phyloP scores from a whole-genome alignment of 2,113 vertebrate genomes.

The Calcarius ornatus region DNA sequence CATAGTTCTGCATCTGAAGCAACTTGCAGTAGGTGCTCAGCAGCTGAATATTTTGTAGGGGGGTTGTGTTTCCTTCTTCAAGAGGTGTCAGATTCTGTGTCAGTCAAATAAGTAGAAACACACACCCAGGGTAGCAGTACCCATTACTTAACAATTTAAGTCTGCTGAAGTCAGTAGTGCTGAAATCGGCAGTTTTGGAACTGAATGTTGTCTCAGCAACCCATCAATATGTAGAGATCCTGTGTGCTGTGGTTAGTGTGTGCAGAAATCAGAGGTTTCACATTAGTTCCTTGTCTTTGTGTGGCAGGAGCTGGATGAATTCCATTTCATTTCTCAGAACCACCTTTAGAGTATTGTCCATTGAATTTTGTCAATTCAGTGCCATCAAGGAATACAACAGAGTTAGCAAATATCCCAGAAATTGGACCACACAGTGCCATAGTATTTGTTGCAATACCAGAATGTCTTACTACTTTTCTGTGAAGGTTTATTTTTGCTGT shows the following conservation, averaged over 20 bases:
- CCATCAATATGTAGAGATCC: not conserved
- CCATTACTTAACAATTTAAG: not conserved
- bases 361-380: not conserved
- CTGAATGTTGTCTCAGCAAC: not conserved
- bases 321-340: not conserved
- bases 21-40: not conserved
- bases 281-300: not conserved
- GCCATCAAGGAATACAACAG: too few relatives aligned
- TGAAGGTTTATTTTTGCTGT: not conserved
- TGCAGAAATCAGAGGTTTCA: not conserved
- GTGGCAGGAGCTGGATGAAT: not conserved
- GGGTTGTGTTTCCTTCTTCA: not conserved
- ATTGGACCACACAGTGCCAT: fast-evolving
- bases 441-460: not conserved
- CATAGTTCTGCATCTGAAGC: not conserved
- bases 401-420: not conserved
- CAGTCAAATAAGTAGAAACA: not conserved
- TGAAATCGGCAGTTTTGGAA: not conserved
- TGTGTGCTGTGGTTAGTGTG: not conserved
- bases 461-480: not conserved
- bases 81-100: not conserved
- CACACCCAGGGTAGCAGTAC: not conserved
- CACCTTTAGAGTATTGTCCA: not conserved
- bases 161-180: not conserved
- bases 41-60: not conserved